A percentile compares a stretch with the other conserved stretches of the same genome.
Evolutionary conservation across 2,113 vertebrate genomes (phyloP).

Genomic region (Acrocephalus arundinaceus): DNA sequence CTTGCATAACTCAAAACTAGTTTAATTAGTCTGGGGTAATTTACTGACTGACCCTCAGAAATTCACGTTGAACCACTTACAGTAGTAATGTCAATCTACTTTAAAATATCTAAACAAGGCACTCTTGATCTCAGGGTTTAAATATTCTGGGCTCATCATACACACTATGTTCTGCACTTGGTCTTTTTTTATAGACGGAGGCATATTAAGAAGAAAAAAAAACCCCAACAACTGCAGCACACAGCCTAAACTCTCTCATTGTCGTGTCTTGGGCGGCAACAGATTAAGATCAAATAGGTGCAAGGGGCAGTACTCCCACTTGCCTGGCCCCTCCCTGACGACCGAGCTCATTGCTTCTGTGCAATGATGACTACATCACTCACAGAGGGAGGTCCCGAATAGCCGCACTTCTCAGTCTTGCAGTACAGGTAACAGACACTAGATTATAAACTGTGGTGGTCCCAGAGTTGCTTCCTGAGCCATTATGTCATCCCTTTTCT

Average conservation of each 20-base stretch:
- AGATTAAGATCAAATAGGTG: not conserved
- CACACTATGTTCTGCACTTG: not conserved
- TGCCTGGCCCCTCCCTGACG: not conserved
- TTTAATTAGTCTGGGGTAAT: conserved; percentile 41
- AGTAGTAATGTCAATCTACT: not conserved
- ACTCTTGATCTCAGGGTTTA: not conserved
- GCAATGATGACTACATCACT: not conserved
- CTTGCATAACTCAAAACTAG: conserved; percentile 40
- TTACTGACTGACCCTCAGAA: conserved; percentile 28
- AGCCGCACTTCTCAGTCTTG: not conserved
- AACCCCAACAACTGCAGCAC: not conserved
- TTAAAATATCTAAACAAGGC: not conserved
- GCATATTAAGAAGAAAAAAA: not conserved
- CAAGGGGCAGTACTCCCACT: not conserved
- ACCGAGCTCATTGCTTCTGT: not conserved
- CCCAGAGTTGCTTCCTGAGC: not conserved
- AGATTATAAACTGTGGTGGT: not conserved
- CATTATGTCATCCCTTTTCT: not conserved
- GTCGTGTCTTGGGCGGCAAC: not conserved
- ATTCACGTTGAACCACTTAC: not conserved
- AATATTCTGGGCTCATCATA: not conserved
- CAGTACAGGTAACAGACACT: not conserved
- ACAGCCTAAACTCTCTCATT: not conserved
- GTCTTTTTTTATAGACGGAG: not conserved
- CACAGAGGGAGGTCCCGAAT: not conserved